Evolutionary conservation across 1,140 invertebrate species (phyloP), one percentile per base, ranked within the genome.

Genomic region (Hyposmocoma kahamanoa): DNA sequence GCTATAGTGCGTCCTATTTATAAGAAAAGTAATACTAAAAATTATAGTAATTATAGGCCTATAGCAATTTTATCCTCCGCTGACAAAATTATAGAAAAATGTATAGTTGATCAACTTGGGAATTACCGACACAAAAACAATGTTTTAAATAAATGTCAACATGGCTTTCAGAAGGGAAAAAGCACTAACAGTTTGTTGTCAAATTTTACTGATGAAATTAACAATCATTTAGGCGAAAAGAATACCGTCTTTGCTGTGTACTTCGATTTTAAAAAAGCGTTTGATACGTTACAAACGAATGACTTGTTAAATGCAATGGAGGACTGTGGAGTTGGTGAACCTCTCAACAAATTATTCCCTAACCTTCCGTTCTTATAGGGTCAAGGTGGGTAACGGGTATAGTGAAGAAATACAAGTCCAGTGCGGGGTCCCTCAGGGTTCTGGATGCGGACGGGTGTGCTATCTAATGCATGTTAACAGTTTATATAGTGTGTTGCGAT

Each of bases 1-100:
- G 9, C 26, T 4, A 34, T 47, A 26, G 13, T 47, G 1, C 34
- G 34, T 13, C 46, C 46, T n/a, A 41, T 26, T 10, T 19, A 39
- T 41, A 47, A 47, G 28, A 47, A 39, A 39, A 36, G 34, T 39
- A 22, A 39, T 5, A 10, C 10, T 38, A 47, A 38, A 22, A 19
- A 5, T 1, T 38, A 10, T 38, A 15, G 20, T 38, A 36, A 47
- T 10, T 36, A 47, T 38, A 47, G 45, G 13, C 45, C 30, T 15
- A 34, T 46, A 4, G 26, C 44, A 22, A 47, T 47, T 17, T 17
- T 47, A 9, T 47, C 46, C 13, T 39, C 22, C 13, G 17, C 28
- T 19, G 46, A 47, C 15, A 47, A 41, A 19, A 15, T 47, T 15
- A 20, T 39, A 9, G 46, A 47, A 41, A 47, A 39, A 18, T 47